Conservation (phyloP, 2,797 vertebrate genomes). For the Bradypodion ventrale region DNA sequence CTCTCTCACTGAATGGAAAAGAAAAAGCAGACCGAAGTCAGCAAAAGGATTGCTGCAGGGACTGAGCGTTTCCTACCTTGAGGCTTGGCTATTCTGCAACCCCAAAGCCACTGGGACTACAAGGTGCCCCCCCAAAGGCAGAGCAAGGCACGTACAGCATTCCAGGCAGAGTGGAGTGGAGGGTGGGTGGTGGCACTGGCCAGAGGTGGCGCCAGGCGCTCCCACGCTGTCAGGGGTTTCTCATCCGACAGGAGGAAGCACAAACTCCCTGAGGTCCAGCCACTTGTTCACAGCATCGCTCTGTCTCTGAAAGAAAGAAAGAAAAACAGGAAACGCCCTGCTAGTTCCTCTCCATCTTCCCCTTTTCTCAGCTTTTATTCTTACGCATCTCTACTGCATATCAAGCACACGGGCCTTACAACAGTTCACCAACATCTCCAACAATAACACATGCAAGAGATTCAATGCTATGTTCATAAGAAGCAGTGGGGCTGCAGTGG, state of each 20-base stretch:
- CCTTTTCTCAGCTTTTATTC: no score
- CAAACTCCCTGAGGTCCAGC: background rate
- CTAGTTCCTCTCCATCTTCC: no score
- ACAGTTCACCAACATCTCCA: background rate
- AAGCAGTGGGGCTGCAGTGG: no score
- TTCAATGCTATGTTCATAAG: background rate
- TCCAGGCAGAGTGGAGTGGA: background rate
- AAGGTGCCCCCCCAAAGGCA: slow-evolving; percentile 3
- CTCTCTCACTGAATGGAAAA: background rate
- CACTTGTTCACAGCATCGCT: slow-evolving; percentile 7
- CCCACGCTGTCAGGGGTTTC: slow-evolving; percentile 1
- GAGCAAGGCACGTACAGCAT: slow-evolving; percentile 29
- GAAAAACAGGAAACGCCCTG: background rate
- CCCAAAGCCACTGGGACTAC: slow-evolving; percentile 8
- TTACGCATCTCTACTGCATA: background rate
- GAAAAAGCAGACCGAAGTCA: no score
- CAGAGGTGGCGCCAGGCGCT: background rate
- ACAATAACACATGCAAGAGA: background rate
- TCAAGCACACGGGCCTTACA: no score
- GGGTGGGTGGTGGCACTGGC: background rate
- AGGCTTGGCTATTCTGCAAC: background rate
- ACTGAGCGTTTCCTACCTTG: slow-evolving; percentile 6
- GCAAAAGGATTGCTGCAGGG: background rate
- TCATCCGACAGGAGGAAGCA: background rate
- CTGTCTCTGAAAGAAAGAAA: slow-evolving; percentile 11